Evolutionary conservation across 2,888 invertebrate species (phyloP), one percentile per base, ranked within the genome.

Genomic region (Galerucella calmariensis): DNA sequence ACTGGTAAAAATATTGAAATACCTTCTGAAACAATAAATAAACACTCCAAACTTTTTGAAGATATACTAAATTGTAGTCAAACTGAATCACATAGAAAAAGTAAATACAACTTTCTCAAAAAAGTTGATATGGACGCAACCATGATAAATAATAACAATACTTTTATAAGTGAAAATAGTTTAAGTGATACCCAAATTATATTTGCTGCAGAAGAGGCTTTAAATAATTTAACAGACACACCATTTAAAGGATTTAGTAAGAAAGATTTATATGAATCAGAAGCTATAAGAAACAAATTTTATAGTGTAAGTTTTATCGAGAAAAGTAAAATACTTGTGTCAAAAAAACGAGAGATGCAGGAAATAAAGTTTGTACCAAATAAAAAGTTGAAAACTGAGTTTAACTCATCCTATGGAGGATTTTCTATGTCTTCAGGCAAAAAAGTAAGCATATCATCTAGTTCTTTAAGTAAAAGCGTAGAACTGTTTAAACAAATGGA

Each of bases 371-470:
- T 51, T 44, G 66, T 65, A n/a, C 68, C 72, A 27, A 69, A 44
- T 35, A 74, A 75, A 59, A 75, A 62, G 35, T 41, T 72, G 12
- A 74, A 61, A 69, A 41, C 16, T 16, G 66, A 72, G 9, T 44
- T 44, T 63, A 24, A 14, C 10, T 62, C 62, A 56, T 11, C 56
- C n/a, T 69, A 88, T 89, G 12, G 87, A 88, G 87, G 79, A 88
- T 79, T 77, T 72, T 56, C 74, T 46, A 75, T 73, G 0, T 77
- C 88, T n/a, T 85, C 87, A 63, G 85, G 89, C 74, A 89, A 89
- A 75, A 85, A 59, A 16, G n/a, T 72, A 46, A 27, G 46, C n/a
- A 53, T 71, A 12, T 70, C 76, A 0, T 10, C 73, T 16, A 61
- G 24, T 41, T 59, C 66, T n/a, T 44, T 73, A n/a, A 61, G 14